These are phyloP conservation scores for Napeogenes sylphis DNA, from an alignment of 2,888 invertebrate genomes.

Conservation along the genomic window DNA sequence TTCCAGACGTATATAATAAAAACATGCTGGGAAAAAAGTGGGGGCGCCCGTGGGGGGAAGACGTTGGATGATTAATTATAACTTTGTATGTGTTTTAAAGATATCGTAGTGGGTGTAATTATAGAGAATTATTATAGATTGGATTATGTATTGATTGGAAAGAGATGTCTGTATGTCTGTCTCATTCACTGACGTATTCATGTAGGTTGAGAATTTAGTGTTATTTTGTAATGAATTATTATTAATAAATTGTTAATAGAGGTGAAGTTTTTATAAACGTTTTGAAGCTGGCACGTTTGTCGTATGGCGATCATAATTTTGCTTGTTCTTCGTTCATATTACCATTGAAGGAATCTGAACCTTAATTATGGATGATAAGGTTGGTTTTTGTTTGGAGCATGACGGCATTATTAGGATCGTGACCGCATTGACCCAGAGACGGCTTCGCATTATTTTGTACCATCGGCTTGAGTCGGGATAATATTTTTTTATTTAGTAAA, in stretches of 20 bases:
- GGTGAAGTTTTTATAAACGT: too few relatives aligned
- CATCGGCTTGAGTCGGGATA: constrained; percentile 16
- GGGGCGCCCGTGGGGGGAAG: constrained; percentile 67
- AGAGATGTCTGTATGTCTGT: neutral
- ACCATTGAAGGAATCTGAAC: too few relatives aligned
- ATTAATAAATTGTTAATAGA: too few relatives aligned
- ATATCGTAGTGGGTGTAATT: constrained; percentile 40
- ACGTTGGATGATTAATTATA: constrained; percentile 76
- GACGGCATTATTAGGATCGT: constrained; percentile 21
- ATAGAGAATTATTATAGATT: constrained; percentile 21
- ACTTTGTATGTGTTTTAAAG: constrained; percentile 73
- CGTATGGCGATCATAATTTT: constrained; percentile 25
- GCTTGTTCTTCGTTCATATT: constrained; percentile 16
- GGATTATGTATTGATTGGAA: neutral
- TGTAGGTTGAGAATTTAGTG: too few relatives aligned
- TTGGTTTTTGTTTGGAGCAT: neutral
- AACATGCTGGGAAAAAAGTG: constrained; percentile 63
- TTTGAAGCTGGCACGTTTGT: constrained; percentile 20
- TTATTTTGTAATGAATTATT: too few relatives aligned
- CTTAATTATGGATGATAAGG: neutral
- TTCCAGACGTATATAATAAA: constrained; percentile 71
- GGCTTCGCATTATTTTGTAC: constrained; percentile 22
- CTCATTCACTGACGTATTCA: too few relatives aligned
- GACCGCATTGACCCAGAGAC: constrained; percentile 25
- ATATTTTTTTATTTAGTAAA: neutral